phyloP scores from a whole-genome alignment of 2,888 invertebrate genomes.

The Tetheella fluctuosa region DNA sequence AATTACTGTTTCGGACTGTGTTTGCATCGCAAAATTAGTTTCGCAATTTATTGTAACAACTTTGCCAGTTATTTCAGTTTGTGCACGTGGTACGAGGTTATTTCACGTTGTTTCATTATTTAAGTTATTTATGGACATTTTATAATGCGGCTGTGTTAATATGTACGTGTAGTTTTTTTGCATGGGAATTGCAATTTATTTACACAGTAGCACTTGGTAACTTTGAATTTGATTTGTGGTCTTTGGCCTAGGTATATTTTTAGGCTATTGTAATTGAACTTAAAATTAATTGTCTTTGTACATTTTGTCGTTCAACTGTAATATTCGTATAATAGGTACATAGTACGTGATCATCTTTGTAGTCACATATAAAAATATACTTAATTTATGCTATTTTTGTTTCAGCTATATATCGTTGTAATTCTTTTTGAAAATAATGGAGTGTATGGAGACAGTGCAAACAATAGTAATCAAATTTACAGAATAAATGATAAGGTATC shows the following conservation, averaged over 20 bases:
- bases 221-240: not conserved
- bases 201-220: not conserved
- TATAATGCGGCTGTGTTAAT: conserved; percentile 7
- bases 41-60: conserved; percentile 5
- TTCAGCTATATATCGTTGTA: conserved; percentile 59
- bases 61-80: conserved; percentile 6
- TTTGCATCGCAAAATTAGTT: conserved; percentile 8
- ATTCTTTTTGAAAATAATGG: conserved; percentile 45
- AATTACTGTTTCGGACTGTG: conserved; percentile 19
- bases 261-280: not conserved
- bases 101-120: conserved; percentile 2
- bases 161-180: not conserved
- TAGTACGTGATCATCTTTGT: too few relatives aligned
- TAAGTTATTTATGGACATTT: conserved; percentile 4
- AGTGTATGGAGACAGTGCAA: conserved; percentile 29
- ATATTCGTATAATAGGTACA: too few relatives aligned
- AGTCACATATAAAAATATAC: not conserved
- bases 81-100: conserved; percentile 1
- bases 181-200: not conserved
- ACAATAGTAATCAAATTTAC: conserved; percentile 41
- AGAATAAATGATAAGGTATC: conserved; percentile 61
- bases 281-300: too few relatives aligned
- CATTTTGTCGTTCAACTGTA: too few relatives aligned
- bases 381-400: conserved; percentile 30
- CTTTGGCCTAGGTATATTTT: not conserved